These are phyloP conservation scores for Cremastinae sp. DNA, from an alignment of 2,888 invertebrate species.

Conservation along the genomic window DNA sequence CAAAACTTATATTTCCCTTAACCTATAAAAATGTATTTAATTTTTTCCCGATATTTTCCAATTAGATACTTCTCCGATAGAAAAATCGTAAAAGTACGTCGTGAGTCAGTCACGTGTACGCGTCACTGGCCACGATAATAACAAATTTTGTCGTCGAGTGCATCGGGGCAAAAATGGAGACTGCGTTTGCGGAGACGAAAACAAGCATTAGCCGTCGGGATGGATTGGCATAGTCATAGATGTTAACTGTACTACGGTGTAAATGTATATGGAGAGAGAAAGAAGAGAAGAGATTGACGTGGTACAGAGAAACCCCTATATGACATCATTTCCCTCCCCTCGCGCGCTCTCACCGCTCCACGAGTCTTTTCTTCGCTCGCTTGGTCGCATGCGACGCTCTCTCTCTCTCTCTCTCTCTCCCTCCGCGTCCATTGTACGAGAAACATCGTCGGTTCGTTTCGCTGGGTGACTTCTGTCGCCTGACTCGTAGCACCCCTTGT, in stretches of 20 bases:
- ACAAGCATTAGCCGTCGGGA: not conserved
- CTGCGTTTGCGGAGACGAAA: slow-evolving; percentile 64
- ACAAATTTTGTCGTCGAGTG: slow-evolving; percentile 54
- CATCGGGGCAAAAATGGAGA: slow-evolving; percentile 65
- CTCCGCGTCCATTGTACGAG: slow-evolving; percentile 40
- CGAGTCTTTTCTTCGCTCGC: slow-evolving; percentile 8
- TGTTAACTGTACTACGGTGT: no score
- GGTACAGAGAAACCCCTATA: slow-evolving; percentile 70
- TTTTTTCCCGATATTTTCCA: no score
- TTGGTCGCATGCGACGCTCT: not conserved
- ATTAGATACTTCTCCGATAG: no score
- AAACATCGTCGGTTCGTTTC: slow-evolving; percentile 74
- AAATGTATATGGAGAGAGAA: slow-evolving; percentile 7
- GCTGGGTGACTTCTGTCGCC: slow-evolving; percentile 80
- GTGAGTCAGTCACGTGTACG: slow-evolving; percentile 47
- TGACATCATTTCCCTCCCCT: slow-evolving; percentile 76
- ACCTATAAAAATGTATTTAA: no score
- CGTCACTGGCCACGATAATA: slow-evolving; percentile 64
- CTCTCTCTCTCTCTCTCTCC: slow-evolving; percentile 4
- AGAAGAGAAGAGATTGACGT: slow-evolving; percentile 38
- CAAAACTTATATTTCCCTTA: no score
- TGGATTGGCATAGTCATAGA: slow-evolving; percentile 21
- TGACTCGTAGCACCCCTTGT: slow-evolving; percentile 72
- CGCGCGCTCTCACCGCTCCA: not conserved
- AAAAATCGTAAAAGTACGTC: no score